Evolutionary conservation across 1,140 invertebrate species (phyloP), one percentile per base, ranked within the genome.

Genomic region (Drosophila novamexicana): DNA sequence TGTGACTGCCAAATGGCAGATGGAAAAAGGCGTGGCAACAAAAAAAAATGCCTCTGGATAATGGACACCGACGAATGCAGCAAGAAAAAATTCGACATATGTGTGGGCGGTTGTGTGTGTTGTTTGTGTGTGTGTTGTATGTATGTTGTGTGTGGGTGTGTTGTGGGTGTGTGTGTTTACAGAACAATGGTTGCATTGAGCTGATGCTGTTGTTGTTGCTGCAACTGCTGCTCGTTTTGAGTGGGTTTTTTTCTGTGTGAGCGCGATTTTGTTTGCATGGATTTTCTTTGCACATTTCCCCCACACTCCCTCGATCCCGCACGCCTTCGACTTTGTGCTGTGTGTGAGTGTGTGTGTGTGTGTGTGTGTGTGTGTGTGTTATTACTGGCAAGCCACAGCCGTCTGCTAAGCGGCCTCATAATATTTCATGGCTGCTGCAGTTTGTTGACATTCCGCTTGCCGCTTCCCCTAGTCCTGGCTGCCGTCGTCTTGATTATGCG

Each of bases 391-490:
- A 66, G 50, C 71, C 57, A 40, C 73, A 78, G 68, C 45, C 66
- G 61, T 65, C 64, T 52, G 36, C 72, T 75, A 73, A 82, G 69
- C 73, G 53, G 76, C 71, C 79, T 86, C 79, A 88, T 86, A 86
- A 86, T 86, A 88, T 86, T 86, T 86, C 83, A 86, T 86, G 66
- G 83, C 76, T 79, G 76, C 70, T 82, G 83, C 83, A 88, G 79
- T 83, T 88, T 86, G 83, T 83, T 86, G 83, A 88, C 83, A 85
- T 86, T 79, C 77, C 68, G 81, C 64, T 69, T 74, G 14, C 22
- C 34, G 40, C 52, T 49, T 45, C 52, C 39, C 44, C 29, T 47
- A 12, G 44, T 50, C 7, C 63, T 53, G 64, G 69, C 58, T 57
- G 49, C 42, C 62, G 49, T 81, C 72, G 54, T 81, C 72, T 76